phyloP scores from a whole-genome alignment of 1,140 invertebrate species.

The Zaprionus ornatus region DNA sequence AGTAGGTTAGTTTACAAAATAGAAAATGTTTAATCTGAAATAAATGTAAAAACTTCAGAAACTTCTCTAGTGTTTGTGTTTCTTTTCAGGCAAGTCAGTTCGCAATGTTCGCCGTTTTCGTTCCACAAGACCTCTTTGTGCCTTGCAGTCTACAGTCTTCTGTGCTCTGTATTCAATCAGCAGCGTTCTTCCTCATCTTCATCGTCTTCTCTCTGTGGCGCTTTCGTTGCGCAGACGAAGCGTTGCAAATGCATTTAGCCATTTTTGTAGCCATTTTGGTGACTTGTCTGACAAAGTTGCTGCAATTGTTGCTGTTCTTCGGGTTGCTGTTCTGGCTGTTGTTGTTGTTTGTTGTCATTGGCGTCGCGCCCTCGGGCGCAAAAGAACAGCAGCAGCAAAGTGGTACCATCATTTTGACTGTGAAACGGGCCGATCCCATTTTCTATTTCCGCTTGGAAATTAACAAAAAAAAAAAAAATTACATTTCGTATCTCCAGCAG shows the following conservation, averaged over 20 bases:
- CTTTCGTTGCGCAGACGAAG: conserved; percentile 43
- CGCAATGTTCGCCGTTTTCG: neutral
- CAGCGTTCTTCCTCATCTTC: neutral
- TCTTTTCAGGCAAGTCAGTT: neutral
- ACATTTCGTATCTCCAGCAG: conserved; percentile 49
- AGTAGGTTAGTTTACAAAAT: neutral
- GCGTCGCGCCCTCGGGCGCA: conserved; percentile 44
- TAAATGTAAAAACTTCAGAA: too few relatives aligned
- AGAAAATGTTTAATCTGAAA: too few relatives aligned
- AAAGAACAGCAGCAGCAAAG: conserved; percentile 36
- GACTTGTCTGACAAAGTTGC: conserved; percentile 54
- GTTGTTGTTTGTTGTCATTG: conserved; percentile 21
- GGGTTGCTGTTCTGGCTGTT: conserved; percentile 11
- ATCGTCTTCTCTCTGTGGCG: conserved; percentile 9
- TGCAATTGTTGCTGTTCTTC: conserved; percentile 20
- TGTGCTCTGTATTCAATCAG: neutral
- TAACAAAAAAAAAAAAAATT: conserved; percentile 12
- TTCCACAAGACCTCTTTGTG: neutral
- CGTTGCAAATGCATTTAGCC: conserved; percentile 74
- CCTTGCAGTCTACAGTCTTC: conserved; percentile 2
- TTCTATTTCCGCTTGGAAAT: conserved; percentile 69
- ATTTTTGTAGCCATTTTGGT: conserved; percentile 59
- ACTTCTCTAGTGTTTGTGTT: neutral
- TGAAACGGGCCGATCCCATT: conserved; percentile 63
- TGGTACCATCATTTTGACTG: conserved; percentile 38